Conservation (phyloP, 2,888 invertebrate genomes). For the Pollenia angustigena region DNA sequence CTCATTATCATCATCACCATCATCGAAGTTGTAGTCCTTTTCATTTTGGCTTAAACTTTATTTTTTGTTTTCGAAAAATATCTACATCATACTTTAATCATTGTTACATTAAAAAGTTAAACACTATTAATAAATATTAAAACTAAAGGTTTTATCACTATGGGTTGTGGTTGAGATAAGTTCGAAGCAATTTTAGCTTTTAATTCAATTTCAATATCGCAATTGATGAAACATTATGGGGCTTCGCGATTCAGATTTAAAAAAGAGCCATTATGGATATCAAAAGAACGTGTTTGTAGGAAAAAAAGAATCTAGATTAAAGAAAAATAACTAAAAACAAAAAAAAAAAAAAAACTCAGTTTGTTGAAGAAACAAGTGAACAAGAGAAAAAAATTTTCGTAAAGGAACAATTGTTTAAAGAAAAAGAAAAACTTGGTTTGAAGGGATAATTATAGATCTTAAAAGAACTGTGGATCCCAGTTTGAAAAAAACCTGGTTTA, state of each 20-base stretch:
- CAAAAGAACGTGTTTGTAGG: too few species aligned
- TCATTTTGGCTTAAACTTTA: neutral
- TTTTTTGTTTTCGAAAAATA: neutral
- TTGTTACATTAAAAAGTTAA: slow-evolving; percentile 19
- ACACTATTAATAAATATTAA: slow-evolving; percentile 12
- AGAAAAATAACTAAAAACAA: too few species aligned
- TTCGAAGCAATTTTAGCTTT: neutral
- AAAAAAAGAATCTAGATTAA: too few species aligned
- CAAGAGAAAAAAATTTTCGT: too few species aligned
- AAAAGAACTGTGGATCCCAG: too few species aligned
- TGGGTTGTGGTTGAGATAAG: neutral
- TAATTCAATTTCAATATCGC: neutral
- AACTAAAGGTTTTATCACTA: neutral
- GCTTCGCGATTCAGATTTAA: neutral
- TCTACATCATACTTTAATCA: slow-evolving; percentile 32
- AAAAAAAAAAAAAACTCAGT: too few species aligned
- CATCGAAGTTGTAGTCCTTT: slow-evolving; percentile 7
- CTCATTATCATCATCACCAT: slow-evolving; percentile 23
- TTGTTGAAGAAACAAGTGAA: too few species aligned
- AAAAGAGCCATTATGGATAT: too few species aligned
- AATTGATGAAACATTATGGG: neutral
- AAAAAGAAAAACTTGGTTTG: too few species aligned
- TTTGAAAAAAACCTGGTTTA: too few species aligned
- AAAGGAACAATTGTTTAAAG: too few species aligned
- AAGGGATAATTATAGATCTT: too few species aligned